These are phyloP conservation scores for Aelia acuminata DNA, from an alignment of 2,888 invertebrate genomes.

Conservation along the genomic window DNA sequence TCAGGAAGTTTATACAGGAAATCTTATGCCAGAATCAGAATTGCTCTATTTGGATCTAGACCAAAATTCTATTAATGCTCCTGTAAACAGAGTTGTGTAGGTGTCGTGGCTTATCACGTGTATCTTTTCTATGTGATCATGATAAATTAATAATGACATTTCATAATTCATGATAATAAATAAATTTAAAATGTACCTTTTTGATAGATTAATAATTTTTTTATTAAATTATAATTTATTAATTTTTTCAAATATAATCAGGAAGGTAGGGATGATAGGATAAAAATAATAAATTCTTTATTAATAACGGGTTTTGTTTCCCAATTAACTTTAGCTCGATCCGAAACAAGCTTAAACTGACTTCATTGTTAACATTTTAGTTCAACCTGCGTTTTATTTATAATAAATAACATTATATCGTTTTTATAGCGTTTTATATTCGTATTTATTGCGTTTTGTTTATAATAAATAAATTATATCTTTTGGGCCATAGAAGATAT, in stretches of 20 bases:
- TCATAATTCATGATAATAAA: not conserved
- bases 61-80: conserved; percentile 1
- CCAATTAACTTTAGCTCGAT: not conserved
- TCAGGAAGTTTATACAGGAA: not conserved
- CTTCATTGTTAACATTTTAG: no score
- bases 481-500: not conserved
- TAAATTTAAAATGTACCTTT: no score
- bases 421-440: no score
- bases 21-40: not conserved
- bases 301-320: not conserved
- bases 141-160: not conserved
- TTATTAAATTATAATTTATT: no score
- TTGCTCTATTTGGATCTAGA: conserved; percentile 1
- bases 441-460: no score
- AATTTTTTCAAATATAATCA: no score
- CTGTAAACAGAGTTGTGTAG: not conserved
- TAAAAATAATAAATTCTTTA: no score
- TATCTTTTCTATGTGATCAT: not conserved
- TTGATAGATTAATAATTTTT: no score
- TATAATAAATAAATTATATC: no score
- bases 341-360: not conserved
- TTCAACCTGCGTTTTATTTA: no score
- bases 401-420: no score
- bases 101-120: not conserved
- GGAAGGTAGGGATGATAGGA: no score